Percentiles rank a stretch among this genome's conserved stretches.
These are phyloP conservation scores for Centroberyx gerrardi DNA, from an alignment of 2,797 vertebrate species.

Conservation along the genomic window DNA sequence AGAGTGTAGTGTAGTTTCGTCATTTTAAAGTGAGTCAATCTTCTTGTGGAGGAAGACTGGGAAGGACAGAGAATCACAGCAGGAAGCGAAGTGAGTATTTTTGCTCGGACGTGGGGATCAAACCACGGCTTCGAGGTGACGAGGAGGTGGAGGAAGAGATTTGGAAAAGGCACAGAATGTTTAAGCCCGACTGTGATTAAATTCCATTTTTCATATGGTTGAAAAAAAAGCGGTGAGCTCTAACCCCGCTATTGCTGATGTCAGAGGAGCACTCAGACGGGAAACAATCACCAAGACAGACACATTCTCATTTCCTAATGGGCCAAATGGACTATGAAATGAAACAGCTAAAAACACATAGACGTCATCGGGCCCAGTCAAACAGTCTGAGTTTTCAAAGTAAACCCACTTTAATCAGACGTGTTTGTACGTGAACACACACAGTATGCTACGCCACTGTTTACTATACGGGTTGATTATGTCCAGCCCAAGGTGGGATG, in stretches of 20 bases:
- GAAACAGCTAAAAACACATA: background rate
- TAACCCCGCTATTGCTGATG: background rate
- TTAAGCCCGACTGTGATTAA: conserved; percentile 22
- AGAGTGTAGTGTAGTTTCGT: conserved; percentile 29
- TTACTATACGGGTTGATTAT: conserved; percentile 25
- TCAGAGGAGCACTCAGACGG: background rate
- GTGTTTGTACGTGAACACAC: background rate
- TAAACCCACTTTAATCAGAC: conserved; percentile 8
- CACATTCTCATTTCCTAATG: conserved; percentile 8
- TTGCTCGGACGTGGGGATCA: background rate
- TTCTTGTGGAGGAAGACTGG: background rate
- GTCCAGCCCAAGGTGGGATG: background rate
- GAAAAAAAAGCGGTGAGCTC: conserved; percentile 27
- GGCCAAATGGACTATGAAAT: background rate
- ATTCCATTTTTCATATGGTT: background rate
- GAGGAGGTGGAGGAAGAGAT: background rate
- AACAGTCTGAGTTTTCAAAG: background rate
- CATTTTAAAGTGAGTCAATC: conserved; percentile 36
- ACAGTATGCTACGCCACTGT: background rate
- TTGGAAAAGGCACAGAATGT: background rate
- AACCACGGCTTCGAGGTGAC: background rate
- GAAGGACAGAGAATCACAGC: conserved; percentile 3
- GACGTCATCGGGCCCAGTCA: background rate
- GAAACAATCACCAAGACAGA: conserved; percentile 5
- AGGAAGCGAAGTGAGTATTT: conserved; percentile 1